Percentiles rank a stretch among this genome's conserved stretches.
These are phyloP conservation scores for Daubentonia madagascariensis DNA, from an alignment of 2,113 vertebrate genomes.

Conservation along the genomic window DNA sequence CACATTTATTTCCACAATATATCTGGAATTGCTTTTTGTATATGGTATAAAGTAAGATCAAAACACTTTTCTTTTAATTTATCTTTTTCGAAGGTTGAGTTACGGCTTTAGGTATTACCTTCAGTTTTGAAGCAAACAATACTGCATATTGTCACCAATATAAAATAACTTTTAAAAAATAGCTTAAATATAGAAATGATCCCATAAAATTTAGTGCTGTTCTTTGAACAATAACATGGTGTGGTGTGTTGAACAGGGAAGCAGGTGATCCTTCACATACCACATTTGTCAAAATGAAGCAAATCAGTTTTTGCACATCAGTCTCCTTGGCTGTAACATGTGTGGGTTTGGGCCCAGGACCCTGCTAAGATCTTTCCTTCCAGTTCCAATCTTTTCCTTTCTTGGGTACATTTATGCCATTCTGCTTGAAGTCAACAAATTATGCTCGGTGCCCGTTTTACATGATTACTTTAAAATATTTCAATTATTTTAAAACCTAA, in stretches of 20 bases:
- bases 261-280: background rate
- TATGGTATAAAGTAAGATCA: background rate
- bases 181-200: background rate
- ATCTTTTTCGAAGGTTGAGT: background rate
- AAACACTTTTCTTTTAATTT: background rate
- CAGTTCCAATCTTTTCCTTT: background rate
- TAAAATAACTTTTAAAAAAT: background rate
- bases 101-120: background rate
- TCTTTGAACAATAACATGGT: background rate
- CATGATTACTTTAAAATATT: conserved; percentile 23
- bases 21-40: background rate
- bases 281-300: background rate
- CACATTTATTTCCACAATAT: background rate
- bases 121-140: background rate
- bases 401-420: background rate
- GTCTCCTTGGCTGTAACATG: background rate
- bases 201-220: background rate
- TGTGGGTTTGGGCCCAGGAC: background rate
- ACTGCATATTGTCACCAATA: background rate
- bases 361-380: background rate
- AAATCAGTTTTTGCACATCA: background rate
- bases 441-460: background rate
- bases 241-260: background rate
- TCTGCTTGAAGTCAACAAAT: background rate
- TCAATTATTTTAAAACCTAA: conserved; percentile 8